phyloP scores from a whole-genome alignment of 2,797 vertebrate species.

The Notolepis coatsorum region DNA sequence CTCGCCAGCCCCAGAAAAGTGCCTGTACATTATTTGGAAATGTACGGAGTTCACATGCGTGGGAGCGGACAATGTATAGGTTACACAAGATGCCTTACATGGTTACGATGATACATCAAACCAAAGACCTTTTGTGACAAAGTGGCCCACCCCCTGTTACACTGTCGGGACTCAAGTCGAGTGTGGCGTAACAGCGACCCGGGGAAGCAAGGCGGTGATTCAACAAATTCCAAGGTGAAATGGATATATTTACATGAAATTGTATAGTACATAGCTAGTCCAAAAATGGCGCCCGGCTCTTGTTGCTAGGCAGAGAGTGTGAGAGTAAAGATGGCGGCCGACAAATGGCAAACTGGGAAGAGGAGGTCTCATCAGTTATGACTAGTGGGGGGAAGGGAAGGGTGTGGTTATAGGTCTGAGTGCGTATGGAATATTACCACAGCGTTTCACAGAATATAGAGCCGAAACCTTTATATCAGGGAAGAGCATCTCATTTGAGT shows the following conservation, averaged over 20 bases:
- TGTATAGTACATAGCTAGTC: slow-evolving; percentile 40
- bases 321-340: slow-evolving; percentile 72
- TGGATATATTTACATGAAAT: slow-evolving; percentile 70
- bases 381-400: slow-evolving; percentile 59
- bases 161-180: slow-evolving; percentile 58
- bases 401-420: slow-evolving; percentile 65
- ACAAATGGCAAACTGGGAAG: slow-evolving; percentile 71
- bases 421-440: slow-evolving; percentile 57
- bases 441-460: slow-evolving; percentile 43
- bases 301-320: slow-evolving; percentile 83
- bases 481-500: slow-evolving; percentile 22
- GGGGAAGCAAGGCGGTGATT: slow-evolving; percentile 40
- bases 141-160: slow-evolving; percentile 60
- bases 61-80: slow-evolving; percentile 41
- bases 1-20: slow-evolving; percentile 17
- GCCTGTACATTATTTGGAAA: slow-evolving; percentile 22
- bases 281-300: slow-evolving; percentile 70
- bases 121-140: slow-evolving; percentile 62
- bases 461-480: background rate
- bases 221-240: slow-evolving; percentile 53
- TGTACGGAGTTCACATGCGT: slow-evolving; percentile 16
- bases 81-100: slow-evolving; percentile 70
- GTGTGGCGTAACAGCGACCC: slow-evolving; percentile 55
- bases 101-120: slow-evolving; percentile 73
- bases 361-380: slow-evolving; percentile 70